Base-by-base conservation (phyloP, 2,797 vertebrate genomes). In the Megaceryle alcyon region DNA sequence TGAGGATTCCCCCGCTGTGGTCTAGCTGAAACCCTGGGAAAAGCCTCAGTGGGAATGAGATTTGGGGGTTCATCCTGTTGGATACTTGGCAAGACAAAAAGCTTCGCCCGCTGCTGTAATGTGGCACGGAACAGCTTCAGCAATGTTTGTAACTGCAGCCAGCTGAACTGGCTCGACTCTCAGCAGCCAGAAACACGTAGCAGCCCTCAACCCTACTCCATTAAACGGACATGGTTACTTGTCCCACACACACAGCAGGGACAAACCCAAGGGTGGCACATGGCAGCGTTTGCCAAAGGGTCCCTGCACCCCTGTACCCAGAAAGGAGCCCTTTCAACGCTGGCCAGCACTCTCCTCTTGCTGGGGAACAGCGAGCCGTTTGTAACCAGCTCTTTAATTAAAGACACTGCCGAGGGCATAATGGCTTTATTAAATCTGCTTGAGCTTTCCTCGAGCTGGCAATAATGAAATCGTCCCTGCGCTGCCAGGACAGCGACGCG, bases 391-490 rank as follows among this genome's bases (percentile, higher is more conserved):
- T 95, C 79, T 85, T 96, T 94, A 80, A 96, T 94, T 87, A 94
- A 88, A 88, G 81, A 31, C 75, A 41, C 70, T 87, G 78, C 92
- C 28, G 1, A 46, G 57, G 84, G 65, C 79, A 14, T 65, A 82
- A 92, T 44, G 57, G 41, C 43, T 92, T 91, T 86, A 92, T 96
- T 91, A 94, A 93, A 97, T 93, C 79, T 89, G 64, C 94, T 65
- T 61, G 60, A 86, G 87, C 65, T 78, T 81, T 77, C 22, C 61
- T 56, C 0, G 2, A 65, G 59, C 76, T 63, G 86, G 29, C 60
- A 49, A 19, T 59, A 86, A 92, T 51, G 60, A 86, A 93, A 94
- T 73, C 72, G 46, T 80, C 15, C 44, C 3, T 1, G 41, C 6
- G 0, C 63, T 44, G 78, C 82, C 6, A 17, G 71, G 66, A 10